A percentile compares a stretch with the other conserved stretches of the same genome.
These are phyloP conservation scores for Matsumyia berberina DNA, from an alignment of 2,888 invertebrate genomes.

Conservation along the genomic window DNA sequence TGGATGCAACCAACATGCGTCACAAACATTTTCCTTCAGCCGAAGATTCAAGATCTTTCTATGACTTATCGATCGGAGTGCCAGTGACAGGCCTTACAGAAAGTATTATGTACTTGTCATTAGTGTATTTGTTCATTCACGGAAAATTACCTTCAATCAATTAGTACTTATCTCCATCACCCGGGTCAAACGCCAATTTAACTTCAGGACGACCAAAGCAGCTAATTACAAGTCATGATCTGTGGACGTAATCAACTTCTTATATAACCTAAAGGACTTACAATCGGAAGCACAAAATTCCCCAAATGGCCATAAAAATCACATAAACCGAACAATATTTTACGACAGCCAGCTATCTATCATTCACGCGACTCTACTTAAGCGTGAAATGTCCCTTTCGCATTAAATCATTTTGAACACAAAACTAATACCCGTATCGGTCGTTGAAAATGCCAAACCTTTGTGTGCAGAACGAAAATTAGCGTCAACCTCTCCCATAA, in stretches of 20 bases:
- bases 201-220: background rate
- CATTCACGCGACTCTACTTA: constrained; percentile 18
- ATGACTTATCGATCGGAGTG: too few species aligned
- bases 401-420: constrained; percentile 35
- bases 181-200: background rate
- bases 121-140: too few species aligned
- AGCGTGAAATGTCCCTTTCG: constrained; percentile 33
- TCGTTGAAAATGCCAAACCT: constrained; percentile 16
- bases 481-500: constrained; percentile 25
- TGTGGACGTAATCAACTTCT: background rate
- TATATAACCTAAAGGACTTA: background rate
- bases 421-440: constrained; percentile 37
- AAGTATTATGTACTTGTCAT: too few species aligned
- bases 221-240: background rate
- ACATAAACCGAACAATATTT: constrained; percentile 27
- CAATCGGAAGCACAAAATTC: background rate
- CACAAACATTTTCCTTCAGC: too few species aligned
- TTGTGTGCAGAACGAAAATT: constrained; percentile 40
- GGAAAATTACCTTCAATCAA: too few species aligned
- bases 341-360: constrained; percentile 29
- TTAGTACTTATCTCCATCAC: too few species aligned
- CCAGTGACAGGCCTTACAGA: too few species aligned
- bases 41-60: too few species aligned
- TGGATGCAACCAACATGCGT: too few species aligned
- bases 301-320: constrained; percentile 6